Conservation (phyloP, 1,140 invertebrate species). For the Drosophila auraria region DNA sequence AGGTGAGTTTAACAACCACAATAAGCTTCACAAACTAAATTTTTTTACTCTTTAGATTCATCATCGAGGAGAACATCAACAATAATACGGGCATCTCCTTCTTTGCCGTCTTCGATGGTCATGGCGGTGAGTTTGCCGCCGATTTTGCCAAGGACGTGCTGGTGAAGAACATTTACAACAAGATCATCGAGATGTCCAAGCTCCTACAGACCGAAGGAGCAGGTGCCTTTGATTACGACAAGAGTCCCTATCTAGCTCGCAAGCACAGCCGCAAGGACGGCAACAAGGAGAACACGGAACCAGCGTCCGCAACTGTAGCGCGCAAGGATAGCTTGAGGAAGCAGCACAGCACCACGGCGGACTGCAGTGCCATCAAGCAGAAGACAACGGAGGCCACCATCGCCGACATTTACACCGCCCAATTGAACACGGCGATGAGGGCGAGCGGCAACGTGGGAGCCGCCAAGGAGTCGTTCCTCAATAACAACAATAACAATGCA, state of each 20-base stretch:
- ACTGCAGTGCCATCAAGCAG: conserved; percentile 67
- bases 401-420: conserved; percentile 75
- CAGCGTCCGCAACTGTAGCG: conserved; percentile 9
- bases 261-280: conserved; percentile 73
- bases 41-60: conserved; percentile 86
- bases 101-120: conserved; percentile 97
- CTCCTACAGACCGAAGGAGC: conserved; percentile 85
- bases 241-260: conserved; percentile 73
- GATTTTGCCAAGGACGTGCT: conserved; percentile 94
- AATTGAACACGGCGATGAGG: conserved; percentile 75
- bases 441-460: conserved; percentile 53
- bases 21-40: too few species aligned
- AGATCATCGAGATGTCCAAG: conserved; percentile 90
- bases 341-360: conserved; percentile 66
- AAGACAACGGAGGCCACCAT: conserved; percentile 69
- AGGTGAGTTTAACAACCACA: conserved; percentile 84
- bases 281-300: conserved; percentile 79
- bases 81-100: conserved; percentile 90
- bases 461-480: conserved; percentile 70
- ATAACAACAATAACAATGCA: conserved; percentile 70
- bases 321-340: conserved; percentile 78
- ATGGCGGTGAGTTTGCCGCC: conserved; percentile 97
- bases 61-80: conserved; percentile 91
- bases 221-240: conserved; percentile 57
- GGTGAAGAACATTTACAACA: conserved; percentile 91